These are phyloP conservation scores for Leptodirus hochenwartii DNA, from an alignment of 2,888 invertebrate species.

Conservation along the genomic window DNA sequence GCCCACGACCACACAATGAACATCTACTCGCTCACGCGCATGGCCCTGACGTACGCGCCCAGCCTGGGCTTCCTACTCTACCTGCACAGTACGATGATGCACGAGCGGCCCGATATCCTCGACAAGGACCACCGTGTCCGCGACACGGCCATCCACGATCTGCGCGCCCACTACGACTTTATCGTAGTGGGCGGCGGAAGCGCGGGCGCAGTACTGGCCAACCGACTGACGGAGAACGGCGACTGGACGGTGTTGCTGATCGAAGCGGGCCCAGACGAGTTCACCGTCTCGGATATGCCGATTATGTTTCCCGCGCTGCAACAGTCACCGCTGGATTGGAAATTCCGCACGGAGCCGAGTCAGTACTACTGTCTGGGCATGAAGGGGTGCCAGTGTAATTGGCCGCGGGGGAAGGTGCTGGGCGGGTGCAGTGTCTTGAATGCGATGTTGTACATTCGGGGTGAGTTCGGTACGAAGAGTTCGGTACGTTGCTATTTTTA, in stretches of 20 bases:
- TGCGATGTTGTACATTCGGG: conserved; percentile 76
- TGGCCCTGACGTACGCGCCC: conserved; percentile 43
- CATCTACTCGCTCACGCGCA: conserved; percentile 40
- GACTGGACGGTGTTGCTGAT: conserved; percentile 55
- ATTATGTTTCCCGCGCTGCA: conserved; percentile 52
- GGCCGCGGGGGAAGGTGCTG: conserved; percentile 64
- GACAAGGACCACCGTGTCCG: conserved; percentile 43
- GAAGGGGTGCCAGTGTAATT: conserved; percentile 43
- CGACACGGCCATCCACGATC: conserved; percentile 31
- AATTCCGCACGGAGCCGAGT: conserved; percentile 58
- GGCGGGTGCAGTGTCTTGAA: conserved; percentile 72
- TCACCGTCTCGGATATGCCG: conserved; percentile 53
- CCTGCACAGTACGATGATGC: conserved; percentile 41
- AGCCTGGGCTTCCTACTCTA: conserved; percentile 44
- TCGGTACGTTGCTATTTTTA: too few relatives aligned
- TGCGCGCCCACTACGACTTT: conserved; percentile 54
- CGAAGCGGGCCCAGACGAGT: conserved; percentile 62
- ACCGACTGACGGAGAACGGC: conserved; percentile 54
- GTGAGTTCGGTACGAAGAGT: conserved; percentile 66
- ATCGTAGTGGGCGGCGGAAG: conserved; percentile 68
- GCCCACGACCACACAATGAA: conserved; percentile 17
- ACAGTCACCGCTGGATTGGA: conserved; percentile 61
- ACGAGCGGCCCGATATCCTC: conserved; percentile 52
- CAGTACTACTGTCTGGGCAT: conserved; percentile 46
- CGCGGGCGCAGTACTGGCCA: conserved; percentile 65